Evolutionary conservation across 2,888 invertebrate genomes (phyloP), one percentile per base, ranked within the genome.

Genomic region (Acanthopleura granulata): DNA sequence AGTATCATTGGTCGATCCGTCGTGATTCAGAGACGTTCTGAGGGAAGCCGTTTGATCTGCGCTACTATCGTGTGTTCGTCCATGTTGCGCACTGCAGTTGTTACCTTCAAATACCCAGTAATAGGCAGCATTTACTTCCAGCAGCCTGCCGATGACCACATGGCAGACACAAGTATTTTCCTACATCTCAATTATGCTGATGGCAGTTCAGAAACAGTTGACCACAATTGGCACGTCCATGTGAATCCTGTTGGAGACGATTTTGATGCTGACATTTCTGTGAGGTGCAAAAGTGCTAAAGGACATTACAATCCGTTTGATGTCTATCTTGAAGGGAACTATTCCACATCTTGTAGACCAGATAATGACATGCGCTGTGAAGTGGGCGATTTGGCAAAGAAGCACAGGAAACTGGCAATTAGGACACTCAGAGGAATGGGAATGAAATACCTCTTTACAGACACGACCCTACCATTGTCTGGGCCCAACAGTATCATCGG

Each of bases 111-210:
- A 6, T 97, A 97, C 91, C 98, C 97, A 0, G 92, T 97, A 27
- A 96, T 97, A 0, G 97, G 97, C 0, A 92, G 94, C 75, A 93
- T 97, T 62, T 90, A 96, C 62, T 94, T 98, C 84, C 92, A 96
- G 0, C 97, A 97, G 90, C 94, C 95, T 0, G 93, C 91, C 72
- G 94, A 95, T 77, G 93, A 94, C 84, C 95, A 95, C 0, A 94
- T 94, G 93, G 93, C 94, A 76, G 97, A 97, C 83, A 97, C 97
- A 0, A 94, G 94, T 0, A 92, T 97, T 40, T 93, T 96, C 77
- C 92, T 96, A 50, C 96, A 96, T 89, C 91, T 98, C 84, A 94
- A 96, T 49, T 97, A 97, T 90, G 95, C 95, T 0, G 97, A 97
- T 90, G 96, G 96, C 0, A 93, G 95, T 22, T 81, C 83, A 88